Conservation (phyloP, 2,888 invertebrate species). For the Epirrita christyi region DNA sequence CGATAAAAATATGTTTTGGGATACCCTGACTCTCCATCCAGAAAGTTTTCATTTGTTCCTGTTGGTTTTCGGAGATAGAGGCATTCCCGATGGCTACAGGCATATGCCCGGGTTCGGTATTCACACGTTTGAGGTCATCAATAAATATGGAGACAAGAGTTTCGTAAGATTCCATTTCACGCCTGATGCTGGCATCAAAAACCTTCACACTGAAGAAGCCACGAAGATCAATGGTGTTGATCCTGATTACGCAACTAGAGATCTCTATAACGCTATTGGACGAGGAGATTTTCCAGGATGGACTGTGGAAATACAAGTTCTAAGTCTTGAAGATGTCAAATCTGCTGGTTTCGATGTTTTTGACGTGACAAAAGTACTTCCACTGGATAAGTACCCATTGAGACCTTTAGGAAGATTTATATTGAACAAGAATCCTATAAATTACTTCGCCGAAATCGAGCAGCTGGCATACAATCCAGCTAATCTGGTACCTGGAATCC, state of each 20-base stretch:
- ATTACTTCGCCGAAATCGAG: conserved; percentile 96
- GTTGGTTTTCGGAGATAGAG: conserved; percentile 93
- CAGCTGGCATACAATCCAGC: conserved; percentile 95
- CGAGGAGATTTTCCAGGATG: conserved; percentile 89
- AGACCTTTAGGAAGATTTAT: conserved; percentile 93
- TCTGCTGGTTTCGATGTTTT: conserved; percentile 93
- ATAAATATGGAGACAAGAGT: conserved; percentile 86
- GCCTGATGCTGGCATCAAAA: conserved; percentile 94
- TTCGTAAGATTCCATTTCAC: conserved; percentile 95
- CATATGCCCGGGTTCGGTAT: conserved; percentile 97
- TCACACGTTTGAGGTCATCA: conserved; percentile 94
- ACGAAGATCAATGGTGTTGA: conserved; percentile 87
- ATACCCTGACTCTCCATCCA: conserved; percentile 92
- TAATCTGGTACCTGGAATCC: conserved; percentile 95
- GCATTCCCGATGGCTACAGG: conserved; percentile 94
- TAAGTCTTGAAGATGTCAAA: conserved; percentile 92
- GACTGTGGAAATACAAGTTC: conserved; percentile 91
- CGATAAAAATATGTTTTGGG: conserved; percentile 96
- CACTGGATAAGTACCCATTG: conserved; percentile 90
- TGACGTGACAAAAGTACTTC: conserved; percentile 95
- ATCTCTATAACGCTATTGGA: conserved; percentile 93
- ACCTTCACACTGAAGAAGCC: conserved; percentile 87
- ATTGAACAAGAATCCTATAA: conserved; percentile 93
- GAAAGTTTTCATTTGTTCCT: conserved; percentile 93
- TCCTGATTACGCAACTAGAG: conserved; percentile 94